Evolutionary conservation across 1,140 invertebrate species (phyloP), one percentile per base, ranked within the genome.

Genomic region (Homalodisca vitripennis): DNA sequence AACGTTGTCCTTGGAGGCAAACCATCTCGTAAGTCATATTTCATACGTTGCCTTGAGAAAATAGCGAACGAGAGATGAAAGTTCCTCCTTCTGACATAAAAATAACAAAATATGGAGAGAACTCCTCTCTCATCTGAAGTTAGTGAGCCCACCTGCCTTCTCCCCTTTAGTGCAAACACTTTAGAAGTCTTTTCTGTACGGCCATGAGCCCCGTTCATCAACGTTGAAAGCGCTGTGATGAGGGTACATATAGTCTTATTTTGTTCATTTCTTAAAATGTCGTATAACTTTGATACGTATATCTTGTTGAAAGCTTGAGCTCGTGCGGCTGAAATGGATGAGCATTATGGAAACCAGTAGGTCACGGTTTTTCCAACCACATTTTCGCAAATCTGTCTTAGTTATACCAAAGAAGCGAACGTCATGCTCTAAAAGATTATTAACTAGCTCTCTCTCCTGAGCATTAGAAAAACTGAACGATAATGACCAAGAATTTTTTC

Each of bases 241-340:
- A 48, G 13, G 3, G 66, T 67, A 75, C 10, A 69, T 55, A 29
- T 67, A n/a, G 31, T 69, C 70, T 53, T n/a, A n/a, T 64, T n/a
- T 14, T 66, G 26, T 10, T 73, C 71, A 34, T 29, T 47, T 64
- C 68, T 67, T 34, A 76, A 72, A 70, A 78, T 76, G 29, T 73
- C 68, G 71, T 77, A 80, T 73, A 81, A 80, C 64, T 62, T 51
- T 62, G 69, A 67, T 14, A 79, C 77, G 72, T 74, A 76, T 63
- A 66, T 55, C 69, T 73, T 73, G 65, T 83, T 83, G 70, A 84
- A 84, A 17, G 73, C 76, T 20, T 72, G 77, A 29, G 76, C 75
- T 66, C 80, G 69, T 2, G 77, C 74, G 20, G 80, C 41, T 64
- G 77, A 78, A 26, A 77, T 80, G 31, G 57, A 68, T 63, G 26